These are phyloP conservation scores for Nettapus auritus DNA, from an alignment of 2,113 vertebrate species.

Conservation along the genomic window DNA sequence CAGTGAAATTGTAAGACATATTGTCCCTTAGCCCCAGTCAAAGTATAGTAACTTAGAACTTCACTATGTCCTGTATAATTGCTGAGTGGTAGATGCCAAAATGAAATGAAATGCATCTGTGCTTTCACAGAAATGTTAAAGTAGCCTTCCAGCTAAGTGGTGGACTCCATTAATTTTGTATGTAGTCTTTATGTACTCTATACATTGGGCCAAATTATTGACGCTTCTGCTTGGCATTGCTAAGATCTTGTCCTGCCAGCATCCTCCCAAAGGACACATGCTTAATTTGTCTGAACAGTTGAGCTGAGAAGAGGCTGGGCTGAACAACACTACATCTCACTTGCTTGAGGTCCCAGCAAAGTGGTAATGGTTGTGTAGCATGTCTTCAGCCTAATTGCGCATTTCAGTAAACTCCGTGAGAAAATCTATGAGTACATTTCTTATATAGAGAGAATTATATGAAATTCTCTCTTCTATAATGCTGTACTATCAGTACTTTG, in stretches of 20 bases:
- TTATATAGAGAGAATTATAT: too few relatives aligned
- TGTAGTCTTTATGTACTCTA: background rate
- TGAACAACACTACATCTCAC: background rate
- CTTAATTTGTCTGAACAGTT: background rate
- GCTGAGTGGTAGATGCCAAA: background rate
- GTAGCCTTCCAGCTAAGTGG: background rate
- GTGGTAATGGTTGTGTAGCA: background rate
- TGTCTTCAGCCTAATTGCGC: background rate
- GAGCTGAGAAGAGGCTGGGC: background rate
- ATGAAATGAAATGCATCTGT: background rate
- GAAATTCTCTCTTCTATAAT: too few relatives aligned
- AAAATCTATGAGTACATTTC: background rate
- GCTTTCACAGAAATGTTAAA: background rate
- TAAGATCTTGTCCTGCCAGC: background rate
- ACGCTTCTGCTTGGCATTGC: constrained; percentile 16
- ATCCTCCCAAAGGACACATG: background rate
- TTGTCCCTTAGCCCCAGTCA: background rate
- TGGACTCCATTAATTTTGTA: background rate
- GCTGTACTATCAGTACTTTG: background rate
- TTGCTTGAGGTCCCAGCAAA: background rate
- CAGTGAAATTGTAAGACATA: background rate
- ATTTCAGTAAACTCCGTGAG: background rate
- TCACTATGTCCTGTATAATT: background rate
- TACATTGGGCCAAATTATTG: background rate
- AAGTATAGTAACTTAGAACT: background rate